These are phyloP conservation scores for Dolichallabes microphthalmus DNA, from an alignment of 2,113 vertebrate species.

Conservation along the genomic window DNA sequence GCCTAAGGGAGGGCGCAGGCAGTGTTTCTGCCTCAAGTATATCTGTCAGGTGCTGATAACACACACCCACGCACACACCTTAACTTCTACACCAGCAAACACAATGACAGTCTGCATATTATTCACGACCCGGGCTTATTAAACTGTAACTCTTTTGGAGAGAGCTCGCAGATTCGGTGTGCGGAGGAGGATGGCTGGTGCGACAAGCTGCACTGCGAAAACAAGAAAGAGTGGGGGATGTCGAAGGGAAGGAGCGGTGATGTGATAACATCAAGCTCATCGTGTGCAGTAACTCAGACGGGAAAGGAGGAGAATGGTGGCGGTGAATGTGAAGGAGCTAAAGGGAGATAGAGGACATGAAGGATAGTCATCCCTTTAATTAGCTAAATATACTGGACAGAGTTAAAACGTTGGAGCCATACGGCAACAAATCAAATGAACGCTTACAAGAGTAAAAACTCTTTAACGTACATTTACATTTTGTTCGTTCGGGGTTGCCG, in stretches of 20 bases:
- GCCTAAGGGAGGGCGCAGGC: slow-evolving; percentile 24
- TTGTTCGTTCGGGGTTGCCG: too few species aligned
- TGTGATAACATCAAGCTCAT: slow-evolving; percentile 20
- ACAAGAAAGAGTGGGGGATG: slow-evolving; percentile 25
- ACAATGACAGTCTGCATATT: slow-evolving; percentile 37
- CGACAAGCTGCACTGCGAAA: slow-evolving; percentile 14
- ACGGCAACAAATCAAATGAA: too few species aligned
- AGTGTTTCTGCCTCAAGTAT: slow-evolving; percentile 42
- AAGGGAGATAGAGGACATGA: background rate
- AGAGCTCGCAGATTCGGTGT: slow-evolving; percentile 11
- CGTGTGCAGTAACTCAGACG: background rate
- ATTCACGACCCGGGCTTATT: slow-evolving; percentile 28
- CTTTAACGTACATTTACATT: too few species aligned
- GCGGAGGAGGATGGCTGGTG: slow-evolving; percentile 7
- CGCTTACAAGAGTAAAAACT: too few species aligned
- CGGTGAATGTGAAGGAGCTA: background rate
- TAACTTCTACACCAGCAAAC: slow-evolving; percentile 33
- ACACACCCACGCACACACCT: slow-evolving; percentile 24
- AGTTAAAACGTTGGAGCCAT: too few species aligned
- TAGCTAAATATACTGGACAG: too few species aligned
- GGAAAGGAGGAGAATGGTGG: background rate
- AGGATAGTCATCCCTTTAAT: background rate
- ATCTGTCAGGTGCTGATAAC: slow-evolving; percentile 46
- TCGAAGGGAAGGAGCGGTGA: slow-evolving; percentile 14
- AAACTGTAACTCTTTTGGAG: slow-evolving; percentile 23